Evolutionary conservation across 2,113 vertebrate genomes (phyloP).

Genomic region (Collichthys lucidus): DNA sequence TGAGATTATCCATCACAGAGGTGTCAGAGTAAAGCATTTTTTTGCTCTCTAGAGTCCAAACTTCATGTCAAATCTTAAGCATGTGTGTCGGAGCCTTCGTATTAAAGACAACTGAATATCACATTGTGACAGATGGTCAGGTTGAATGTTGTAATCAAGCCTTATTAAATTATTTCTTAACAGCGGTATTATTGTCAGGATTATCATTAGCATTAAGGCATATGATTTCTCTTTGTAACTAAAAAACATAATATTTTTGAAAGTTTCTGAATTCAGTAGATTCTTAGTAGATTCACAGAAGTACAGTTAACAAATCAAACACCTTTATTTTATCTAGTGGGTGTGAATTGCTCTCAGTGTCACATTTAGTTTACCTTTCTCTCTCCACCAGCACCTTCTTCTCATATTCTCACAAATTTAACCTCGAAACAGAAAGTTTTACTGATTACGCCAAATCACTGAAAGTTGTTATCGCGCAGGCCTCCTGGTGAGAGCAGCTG

Average conservation of each 20-base stretch:
- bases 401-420: constrained; percentile 56
- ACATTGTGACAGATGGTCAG: too few relatives aligned
- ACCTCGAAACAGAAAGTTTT: constrained; percentile 75
- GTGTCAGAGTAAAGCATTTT: background rate
- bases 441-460: constrained; percentile 85
- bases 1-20: background rate
- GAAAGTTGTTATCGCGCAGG: constrained; percentile 72
- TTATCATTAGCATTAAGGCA: background rate
- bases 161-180: background rate
- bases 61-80: too few relatives aligned
- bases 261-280: background rate
- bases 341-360: background rate
- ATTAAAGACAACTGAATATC: too few relatives aligned
- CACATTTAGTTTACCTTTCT: constrained; percentile 13
- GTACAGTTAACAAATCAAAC: background rate
- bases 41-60: too few relatives aligned
- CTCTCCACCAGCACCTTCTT: constrained; percentile 25
- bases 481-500: constrained; percentile 83
- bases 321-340: background rate
- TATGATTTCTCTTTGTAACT: background rate
- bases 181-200: background rate
- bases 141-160: too few relatives aligned
- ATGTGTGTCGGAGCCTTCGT: too few relatives aligned
- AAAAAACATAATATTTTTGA: background rate
- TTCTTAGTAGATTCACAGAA: background rate